phyloP scores from a whole-genome alignment of 35 echinoderm and acorn worm genomes.

The Ptychodera flava region DNA sequence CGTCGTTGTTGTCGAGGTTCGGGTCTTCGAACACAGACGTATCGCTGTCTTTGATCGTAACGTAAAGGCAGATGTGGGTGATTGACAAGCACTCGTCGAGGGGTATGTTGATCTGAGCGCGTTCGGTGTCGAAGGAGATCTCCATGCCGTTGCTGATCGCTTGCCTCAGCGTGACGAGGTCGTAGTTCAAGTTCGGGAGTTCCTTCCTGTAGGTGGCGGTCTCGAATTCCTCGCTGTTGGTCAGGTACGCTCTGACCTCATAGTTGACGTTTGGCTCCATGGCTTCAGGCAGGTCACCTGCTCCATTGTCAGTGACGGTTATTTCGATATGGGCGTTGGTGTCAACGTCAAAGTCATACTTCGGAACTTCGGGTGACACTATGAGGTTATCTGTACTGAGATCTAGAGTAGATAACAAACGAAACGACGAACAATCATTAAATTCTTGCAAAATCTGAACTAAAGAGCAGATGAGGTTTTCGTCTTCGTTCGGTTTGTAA shows the following conservation, averaged over 20 bases:
- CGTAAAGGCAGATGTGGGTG: background rate
- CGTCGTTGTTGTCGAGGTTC: background rate
- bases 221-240: background rate
- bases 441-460: too few species aligned
- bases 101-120: background rate
- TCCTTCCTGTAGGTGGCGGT: background rate
- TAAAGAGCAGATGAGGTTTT: too few species aligned
- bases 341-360: background rate
- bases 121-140: background rate
- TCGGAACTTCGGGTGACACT: background rate
- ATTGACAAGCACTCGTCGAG: background rate
- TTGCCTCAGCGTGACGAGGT: background rate
- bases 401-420: too few species aligned
- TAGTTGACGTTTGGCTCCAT: background rate
- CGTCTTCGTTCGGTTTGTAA: too few species aligned
- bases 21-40: background rate
- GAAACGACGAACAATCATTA: too few species aligned
- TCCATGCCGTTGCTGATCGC: background rate
- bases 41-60: background rate
- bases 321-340: background rate
- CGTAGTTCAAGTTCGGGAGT: background rate
- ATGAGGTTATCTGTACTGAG: background rate
- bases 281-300: background rate
- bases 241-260: background rate
- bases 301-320: background rate